Percentiles rank a stretch among this genome's conserved stretches.
Evolutionary conservation across 2,113 vertebrate species (phyloP).

Genomic region (Actenoides hombroni): DNA sequence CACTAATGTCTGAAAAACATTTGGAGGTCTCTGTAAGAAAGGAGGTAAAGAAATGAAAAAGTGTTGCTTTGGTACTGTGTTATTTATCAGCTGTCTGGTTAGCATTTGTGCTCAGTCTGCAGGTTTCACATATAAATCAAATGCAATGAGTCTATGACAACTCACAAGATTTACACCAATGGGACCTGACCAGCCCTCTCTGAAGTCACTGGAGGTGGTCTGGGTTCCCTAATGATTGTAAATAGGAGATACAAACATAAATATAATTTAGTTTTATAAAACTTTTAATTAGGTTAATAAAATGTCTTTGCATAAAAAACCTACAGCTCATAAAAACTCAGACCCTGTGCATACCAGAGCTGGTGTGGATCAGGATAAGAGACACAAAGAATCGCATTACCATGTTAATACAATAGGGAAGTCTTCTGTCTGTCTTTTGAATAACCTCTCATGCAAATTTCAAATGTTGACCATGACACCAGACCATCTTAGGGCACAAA

Average conservation of each 20-base stretch:
- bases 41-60: conserved; percentile 38
- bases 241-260: conserved; percentile 44
- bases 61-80: conserved; percentile 11
- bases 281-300: conserved; percentile 65
- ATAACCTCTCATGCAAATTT: conserved; percentile 64
- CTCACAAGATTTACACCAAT: conserved; percentile 60
- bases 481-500: conserved; percentile 32
- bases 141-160: conserved; percentile 49
- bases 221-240: conserved; percentile 43
- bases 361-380: conserved; percentile 12
- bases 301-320: conserved; percentile 46
- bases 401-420: conserved; percentile 59
- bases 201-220: conserved; percentile 48
- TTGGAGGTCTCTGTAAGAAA: conserved; percentile 19
- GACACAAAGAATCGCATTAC: conserved; percentile 54
- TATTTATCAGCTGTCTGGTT: conserved; percentile 67
- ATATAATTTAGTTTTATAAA: conserved; percentile 56
- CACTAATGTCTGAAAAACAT: conserved; percentile 28
- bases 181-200: conserved; percentile 27
- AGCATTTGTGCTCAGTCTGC: conserved; percentile 65
- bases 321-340: conserved; percentile 20
- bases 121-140: conserved; percentile 66
- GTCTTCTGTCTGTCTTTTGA: conserved; percentile 37
- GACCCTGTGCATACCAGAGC: background rate
- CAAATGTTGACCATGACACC: conserved; percentile 61